Percentiles rank a stretch among this genome's conserved stretches.
These are phyloP conservation scores for Coreius guichenoti DNA, from an alignment of 2,797 vertebrate species.

Conservation along the genomic window DNA sequence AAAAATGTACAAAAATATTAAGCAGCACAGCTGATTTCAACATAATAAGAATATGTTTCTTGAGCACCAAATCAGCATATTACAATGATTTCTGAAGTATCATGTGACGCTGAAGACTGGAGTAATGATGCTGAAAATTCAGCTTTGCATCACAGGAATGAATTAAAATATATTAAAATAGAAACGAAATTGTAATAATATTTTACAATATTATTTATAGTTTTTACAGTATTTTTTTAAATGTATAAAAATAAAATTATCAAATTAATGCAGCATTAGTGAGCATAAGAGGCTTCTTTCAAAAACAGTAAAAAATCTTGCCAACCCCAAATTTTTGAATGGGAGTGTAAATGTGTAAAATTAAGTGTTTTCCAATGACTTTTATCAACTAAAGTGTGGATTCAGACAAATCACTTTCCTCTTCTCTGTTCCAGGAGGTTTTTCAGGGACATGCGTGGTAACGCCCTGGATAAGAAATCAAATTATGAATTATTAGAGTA, in stretches of 20 bases:
- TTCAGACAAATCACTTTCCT: neutral
- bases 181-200: neutral
- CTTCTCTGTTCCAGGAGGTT: slow-evolving; percentile 84
- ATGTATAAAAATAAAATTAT: neutral
- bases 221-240: neutral
- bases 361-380: neutral
- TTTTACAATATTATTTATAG: neutral
- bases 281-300: neutral
- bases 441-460: slow-evolving; percentile 97
- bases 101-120: neutral
- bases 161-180: neutral
- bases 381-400: neutral
- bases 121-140: neutral
- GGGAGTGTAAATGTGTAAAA: neutral
- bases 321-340: neutral
- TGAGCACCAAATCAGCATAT: neutral
- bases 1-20: neutral
- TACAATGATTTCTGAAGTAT: slow-evolving; percentile 3
- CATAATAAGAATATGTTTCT: neutral
- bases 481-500: slow-evolving; percentile 99
- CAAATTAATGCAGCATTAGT: neutral
- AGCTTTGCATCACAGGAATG: neutral
- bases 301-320: neutral
- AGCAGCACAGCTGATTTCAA: neutral
- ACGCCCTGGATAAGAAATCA: slow-evolving; percentile 98